phyloP scores from a whole-genome alignment of 2,888 invertebrate genomes.

The Eilema sororculum region DNA sequence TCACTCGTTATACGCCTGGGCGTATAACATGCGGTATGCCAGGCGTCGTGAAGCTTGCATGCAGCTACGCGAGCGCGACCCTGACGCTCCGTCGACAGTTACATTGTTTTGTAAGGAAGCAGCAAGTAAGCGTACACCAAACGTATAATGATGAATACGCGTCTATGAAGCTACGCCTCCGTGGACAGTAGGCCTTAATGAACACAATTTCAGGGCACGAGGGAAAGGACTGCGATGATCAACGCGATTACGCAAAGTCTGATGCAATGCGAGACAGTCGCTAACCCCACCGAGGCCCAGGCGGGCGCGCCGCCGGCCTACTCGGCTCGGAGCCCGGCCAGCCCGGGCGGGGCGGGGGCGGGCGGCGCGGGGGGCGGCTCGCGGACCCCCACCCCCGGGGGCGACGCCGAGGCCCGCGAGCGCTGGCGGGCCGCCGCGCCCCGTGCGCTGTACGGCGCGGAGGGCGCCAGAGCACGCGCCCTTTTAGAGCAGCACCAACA shows the following conservation, averaged over 20 bases:
- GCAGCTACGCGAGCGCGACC: too few species aligned
- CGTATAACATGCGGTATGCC: too few species aligned
- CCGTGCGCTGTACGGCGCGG: slow-evolving; percentile 42
- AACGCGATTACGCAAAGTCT: slow-evolving; percentile 96
- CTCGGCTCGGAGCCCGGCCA: slow-evolving; percentile 85
- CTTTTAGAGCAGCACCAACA: slow-evolving; percentile 87
- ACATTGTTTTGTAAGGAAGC: too few species aligned
- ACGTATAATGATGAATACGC: too few species aligned
- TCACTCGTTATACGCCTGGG: too few species aligned
- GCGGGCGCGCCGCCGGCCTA: slow-evolving; percentile 88
- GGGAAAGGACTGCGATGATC: slow-evolving; percentile 90
- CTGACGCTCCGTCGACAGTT: too few species aligned
- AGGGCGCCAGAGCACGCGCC: slow-evolving; percentile 79
- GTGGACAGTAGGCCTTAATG: too few species aligned
- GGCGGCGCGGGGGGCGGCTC: slow-evolving; percentile 47
- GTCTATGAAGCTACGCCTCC: too few species aligned
- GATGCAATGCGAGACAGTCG: slow-evolving; percentile 94
- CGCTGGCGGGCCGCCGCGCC: slow-evolving; percentile 40
- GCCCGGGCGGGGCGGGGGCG: slow-evolving; percentile 55
- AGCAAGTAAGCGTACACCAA: too few species aligned
- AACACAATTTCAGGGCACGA: slow-evolving; percentile 56
- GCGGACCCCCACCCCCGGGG: slow-evolving; percentile 55
- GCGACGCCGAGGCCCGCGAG: slow-evolving; percentile 48
- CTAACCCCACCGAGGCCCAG: slow-evolving; percentile 56
- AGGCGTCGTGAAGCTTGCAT: too few species aligned